Percentiles rank a stretch among this genome's conserved stretches.
Conservation (phyloP, 2,888 invertebrate genomes). For the Eurois occulta region DNA sequence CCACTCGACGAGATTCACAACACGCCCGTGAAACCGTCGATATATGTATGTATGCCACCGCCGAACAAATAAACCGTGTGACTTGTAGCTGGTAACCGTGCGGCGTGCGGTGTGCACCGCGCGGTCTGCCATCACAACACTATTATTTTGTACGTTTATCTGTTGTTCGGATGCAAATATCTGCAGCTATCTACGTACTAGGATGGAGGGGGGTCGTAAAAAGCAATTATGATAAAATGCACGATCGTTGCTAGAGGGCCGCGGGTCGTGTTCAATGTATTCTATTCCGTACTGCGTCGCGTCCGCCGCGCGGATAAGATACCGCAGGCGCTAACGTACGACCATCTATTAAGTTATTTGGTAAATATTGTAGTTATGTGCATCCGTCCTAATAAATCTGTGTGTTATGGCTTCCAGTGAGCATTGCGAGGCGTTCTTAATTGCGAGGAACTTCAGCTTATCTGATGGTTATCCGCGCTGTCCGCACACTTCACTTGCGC, state of each 20-base stretch:
- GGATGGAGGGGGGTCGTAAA: constrained; percentile 49
- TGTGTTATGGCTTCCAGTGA: constrained; percentile 18
- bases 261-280: constrained; percentile 39
- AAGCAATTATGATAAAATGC: constrained; percentile 62
- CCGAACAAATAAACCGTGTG: constrained; percentile 54
- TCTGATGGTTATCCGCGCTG: not conserved
- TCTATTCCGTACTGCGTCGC: constrained; percentile 21
- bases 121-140: constrained; percentile 14
- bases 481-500: constrained; percentile 2
- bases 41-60: constrained; percentile 16
- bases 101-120: constrained; percentile 1
- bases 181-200: constrained; percentile 32
- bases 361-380: constrained; percentile 23
- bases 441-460: not conserved
- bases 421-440: constrained; percentile 6
- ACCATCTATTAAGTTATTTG: constrained; percentile 19
- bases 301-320: constrained; percentile 32
- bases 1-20: constrained; percentile 46
- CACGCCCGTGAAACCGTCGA: constrained; percentile 34
- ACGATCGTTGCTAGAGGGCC: constrained; percentile 43
- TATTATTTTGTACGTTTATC: constrained; percentile 49
- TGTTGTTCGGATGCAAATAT: constrained; percentile 53
- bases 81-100: constrained; percentile 26
- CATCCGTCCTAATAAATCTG: constrained; percentile 24
- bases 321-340: constrained; percentile 1